These are phyloP conservation scores for Geothlypis trichas DNA, from an alignment of 2,113 vertebrate genomes.

Conservation along the genomic window DNA sequence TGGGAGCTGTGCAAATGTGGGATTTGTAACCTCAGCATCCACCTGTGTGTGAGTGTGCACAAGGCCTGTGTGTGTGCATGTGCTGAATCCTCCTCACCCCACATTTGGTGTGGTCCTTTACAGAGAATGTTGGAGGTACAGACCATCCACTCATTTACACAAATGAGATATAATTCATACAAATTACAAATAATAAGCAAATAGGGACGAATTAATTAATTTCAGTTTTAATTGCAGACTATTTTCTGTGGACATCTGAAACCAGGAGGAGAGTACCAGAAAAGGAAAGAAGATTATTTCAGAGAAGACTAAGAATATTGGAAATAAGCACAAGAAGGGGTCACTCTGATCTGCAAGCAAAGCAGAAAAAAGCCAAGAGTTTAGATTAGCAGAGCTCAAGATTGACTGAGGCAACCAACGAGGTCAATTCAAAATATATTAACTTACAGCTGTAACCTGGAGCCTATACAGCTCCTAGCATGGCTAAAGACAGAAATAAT, in stretches of 20 bases:
- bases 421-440: slow-evolving; percentile 30
- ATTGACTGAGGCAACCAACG: not conserved
- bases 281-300: not conserved
- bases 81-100: not conserved
- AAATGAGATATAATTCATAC: too few species aligned
- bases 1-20: not conserved
- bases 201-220: not conserved
- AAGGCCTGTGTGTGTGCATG: not conserved
- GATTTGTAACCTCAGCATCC: not conserved
- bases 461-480: slow-evolving; percentile 14
- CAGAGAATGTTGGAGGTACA: not conserved
- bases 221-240: not conserved
- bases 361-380: not conserved
- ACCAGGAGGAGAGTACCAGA: not conserved
- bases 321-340: not conserved
- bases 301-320: not conserved
- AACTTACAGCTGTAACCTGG: slow-evolving; percentile 19
- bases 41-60: not conserved
- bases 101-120: not conserved
- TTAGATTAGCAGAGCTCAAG: not conserved
- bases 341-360: not conserved
- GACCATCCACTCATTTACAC: not conserved
- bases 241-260: not conserved
- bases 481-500: slow-evolving; percentile 26
- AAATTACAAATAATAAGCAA: not conserved